These are phyloP conservation scores for Cyrtodaria siliqua DNA, from an alignment of 2,888 invertebrate genomes.

Conservation along the genomic window DNA sequence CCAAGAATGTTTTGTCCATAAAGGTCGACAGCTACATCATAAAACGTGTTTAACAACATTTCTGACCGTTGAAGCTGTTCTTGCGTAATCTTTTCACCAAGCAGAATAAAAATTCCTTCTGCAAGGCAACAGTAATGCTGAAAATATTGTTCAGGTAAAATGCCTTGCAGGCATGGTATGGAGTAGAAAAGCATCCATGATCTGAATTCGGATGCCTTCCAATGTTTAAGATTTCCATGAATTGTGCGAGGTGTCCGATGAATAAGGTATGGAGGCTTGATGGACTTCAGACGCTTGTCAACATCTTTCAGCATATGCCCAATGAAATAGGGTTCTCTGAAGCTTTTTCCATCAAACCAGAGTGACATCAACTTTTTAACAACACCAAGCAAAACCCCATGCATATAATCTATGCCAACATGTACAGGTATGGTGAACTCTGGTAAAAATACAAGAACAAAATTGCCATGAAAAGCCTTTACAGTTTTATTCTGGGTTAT, in stretches of 20 bases:
- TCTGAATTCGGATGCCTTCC: constrained; percentile 56
- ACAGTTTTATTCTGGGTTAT: background rate
- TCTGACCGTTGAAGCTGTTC: constrained; percentile 7
- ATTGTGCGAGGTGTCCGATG: constrained; percentile 38
- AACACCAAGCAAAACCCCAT: constrained; percentile 49
- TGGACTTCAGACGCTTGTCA: constrained; percentile 25
- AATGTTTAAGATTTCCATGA: constrained; percentile 23
- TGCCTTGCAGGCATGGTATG: constrained; percentile 32
- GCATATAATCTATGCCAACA: constrained; percentile 52
- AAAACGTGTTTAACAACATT: background rate
- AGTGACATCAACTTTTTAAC: constrained; percentile 35
- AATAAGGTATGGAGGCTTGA: constrained; percentile 38
- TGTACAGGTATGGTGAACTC: constrained; percentile 4
- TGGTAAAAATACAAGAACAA: constrained; percentile 5
- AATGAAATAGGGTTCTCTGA: constrained; percentile 1
- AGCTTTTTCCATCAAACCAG: constrained; percentile 33
- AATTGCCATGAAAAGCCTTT: constrained; percentile 12
- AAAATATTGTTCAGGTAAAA: background rate
- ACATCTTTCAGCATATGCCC: constrained; percentile 5
- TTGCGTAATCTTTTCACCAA: constrained; percentile 4
- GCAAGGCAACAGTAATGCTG: constrained; percentile 10
- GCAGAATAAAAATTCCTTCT: constrained; percentile 17
- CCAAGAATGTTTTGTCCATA: constrained; percentile 10
- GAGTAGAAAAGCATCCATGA: constrained; percentile 56
- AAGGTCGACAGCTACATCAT: background rate